Evolutionary conservation across 1,140 invertebrate species (phyloP), one percentile per base, ranked within the genome.

Genomic region (Heliconius melpomene): DNA sequence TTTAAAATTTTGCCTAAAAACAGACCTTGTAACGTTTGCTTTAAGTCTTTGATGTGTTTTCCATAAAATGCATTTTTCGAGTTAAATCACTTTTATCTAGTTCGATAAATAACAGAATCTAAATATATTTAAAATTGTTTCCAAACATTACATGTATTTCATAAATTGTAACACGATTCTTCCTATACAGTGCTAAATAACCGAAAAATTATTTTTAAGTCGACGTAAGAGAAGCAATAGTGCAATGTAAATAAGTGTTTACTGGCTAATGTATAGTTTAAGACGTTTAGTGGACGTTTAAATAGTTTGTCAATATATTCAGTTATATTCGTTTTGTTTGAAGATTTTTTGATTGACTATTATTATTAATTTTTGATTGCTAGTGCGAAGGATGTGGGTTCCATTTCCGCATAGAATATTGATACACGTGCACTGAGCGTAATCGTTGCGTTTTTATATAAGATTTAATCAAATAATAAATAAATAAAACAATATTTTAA

Each of bases 181-280:
- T 90, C 86, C 88, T 87, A 86, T 83, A 81, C 87, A 86, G 86
- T 89, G 88, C 86, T 89, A 88, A 89, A 88, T 89, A 85, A 82
- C 77, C 26, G 60, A 76, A 76, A 76, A 76, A 36, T 26, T 78
- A 78, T 83, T 36, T 66, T 40, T 82, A 84, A 79, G 81, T 86
- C 86, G 83, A 85, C 80, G 84, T 26, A 60, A 60, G 54, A 11
- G 23, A 82, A 72, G 83, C 75, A 81, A 88, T 85, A 87, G 90
- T 91, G 89, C 87, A 89, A 87, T 92, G 89, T 91, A 90, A 89
- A 90, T 91, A 91, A 46, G 40, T 46, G 40, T 60, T 26, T 60
- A 60, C 76, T 83, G 82, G 72, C 83, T 82, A 87, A 89, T 87
- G 84, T 87, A 80, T 86, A 82, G n/a, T 60, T 60, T 60, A 23